phyloP scores from a whole-genome alignment of 2,113 vertebrate species.

The Ornithorhynchus anatinus region DNA sequence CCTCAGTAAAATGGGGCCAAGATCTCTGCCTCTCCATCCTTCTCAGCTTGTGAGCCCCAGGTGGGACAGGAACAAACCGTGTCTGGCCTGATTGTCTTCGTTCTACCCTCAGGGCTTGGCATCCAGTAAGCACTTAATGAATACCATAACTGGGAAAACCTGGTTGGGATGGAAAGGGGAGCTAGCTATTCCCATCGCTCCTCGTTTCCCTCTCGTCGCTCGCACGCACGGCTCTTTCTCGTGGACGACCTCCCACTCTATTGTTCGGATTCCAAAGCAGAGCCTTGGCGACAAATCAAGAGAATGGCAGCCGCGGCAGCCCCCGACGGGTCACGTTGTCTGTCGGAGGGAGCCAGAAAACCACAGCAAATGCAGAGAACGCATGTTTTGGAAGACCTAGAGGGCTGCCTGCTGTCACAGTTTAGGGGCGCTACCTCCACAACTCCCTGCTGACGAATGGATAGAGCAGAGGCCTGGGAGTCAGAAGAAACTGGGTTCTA shows the following conservation, averaged over 20 bases:
- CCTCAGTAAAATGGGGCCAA: too few species aligned
- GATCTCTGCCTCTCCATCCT: too few species aligned
- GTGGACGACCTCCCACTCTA: constrained; percentile 21
- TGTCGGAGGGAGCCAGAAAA: constrained; percentile 14
- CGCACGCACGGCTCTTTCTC: constrained; percentile 9
- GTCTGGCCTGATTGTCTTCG: too few species aligned
- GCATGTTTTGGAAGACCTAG: background rate
- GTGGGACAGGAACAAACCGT: too few species aligned
- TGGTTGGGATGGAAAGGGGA: background rate
- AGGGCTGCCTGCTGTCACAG: background rate
- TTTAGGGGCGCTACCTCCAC: too few species aligned
- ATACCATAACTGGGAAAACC: background rate
- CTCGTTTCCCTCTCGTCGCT: constrained; percentile 13
- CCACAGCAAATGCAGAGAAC: constrained; percentile 40
- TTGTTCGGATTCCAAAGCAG: constrained; percentile 49
- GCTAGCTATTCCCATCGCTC: background rate
- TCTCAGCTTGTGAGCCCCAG: too few species aligned
- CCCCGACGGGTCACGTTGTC: constrained; percentile 34
- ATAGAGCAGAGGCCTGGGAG: too few species aligned
- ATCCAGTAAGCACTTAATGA: background rate
- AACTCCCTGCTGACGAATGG: too few species aligned
- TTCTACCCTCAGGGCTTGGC: too few species aligned
- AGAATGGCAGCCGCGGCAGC: constrained; percentile 31
- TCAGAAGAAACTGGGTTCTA: background rate
- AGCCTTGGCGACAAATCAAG: constrained; percentile 57